Conservation (phyloP, 2,888 invertebrate genomes). For the Amblyjoppa proteus region DNA sequence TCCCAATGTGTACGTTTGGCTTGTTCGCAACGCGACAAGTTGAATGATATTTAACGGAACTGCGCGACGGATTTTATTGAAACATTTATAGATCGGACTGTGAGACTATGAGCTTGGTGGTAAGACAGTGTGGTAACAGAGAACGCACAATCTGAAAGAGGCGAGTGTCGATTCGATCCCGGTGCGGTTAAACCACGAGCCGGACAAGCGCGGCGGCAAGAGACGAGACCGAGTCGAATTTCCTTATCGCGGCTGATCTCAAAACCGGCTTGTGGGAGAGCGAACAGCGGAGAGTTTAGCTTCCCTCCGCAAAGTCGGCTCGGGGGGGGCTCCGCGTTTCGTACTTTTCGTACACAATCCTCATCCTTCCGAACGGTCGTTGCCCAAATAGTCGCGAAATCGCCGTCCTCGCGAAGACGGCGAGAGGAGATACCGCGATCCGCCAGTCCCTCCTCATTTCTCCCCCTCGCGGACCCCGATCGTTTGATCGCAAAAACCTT, state of each 20-base stretch:
- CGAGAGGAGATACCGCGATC: slow-evolving; percentile 16
- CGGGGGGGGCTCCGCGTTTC: slow-evolving; percentile 50
- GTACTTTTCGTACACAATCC: slow-evolving; percentile 34
- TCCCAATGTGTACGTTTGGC: too few species aligned
- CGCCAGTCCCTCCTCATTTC: slow-evolving; percentile 1
- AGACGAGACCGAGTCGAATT: slow-evolving; percentile 61
- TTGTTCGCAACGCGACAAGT: too few species aligned
- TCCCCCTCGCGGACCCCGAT: slow-evolving; percentile 13
- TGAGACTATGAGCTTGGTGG: background rate
- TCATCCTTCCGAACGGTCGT: slow-evolving; percentile 32
- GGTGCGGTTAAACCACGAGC: slow-evolving; percentile 58
- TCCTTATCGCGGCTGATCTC: slow-evolving; percentile 64
- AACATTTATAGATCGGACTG: background rate
- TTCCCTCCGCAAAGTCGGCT: slow-evolving; percentile 55
- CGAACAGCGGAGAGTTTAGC: slow-evolving; percentile 60
- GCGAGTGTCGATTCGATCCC: slow-evolving; percentile 12
- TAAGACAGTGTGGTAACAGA: background rate
- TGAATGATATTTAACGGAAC: too few species aligned
- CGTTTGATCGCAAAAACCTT: slow-evolving; percentile 77
- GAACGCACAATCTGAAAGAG: background rate
- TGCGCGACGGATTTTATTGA: too few species aligned
- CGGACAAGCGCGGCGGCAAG: slow-evolving; percentile 53
- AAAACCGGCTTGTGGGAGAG: slow-evolving; percentile 63
- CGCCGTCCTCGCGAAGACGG: slow-evolving; percentile 31
- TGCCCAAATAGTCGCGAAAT: slow-evolving; percentile 56